Percentiles rank a stretch among this genome's conserved stretches.
phyloP scores from a whole-genome alignment of 2,797 vertebrate genomes.

The Sebastes miniatus region DNA sequence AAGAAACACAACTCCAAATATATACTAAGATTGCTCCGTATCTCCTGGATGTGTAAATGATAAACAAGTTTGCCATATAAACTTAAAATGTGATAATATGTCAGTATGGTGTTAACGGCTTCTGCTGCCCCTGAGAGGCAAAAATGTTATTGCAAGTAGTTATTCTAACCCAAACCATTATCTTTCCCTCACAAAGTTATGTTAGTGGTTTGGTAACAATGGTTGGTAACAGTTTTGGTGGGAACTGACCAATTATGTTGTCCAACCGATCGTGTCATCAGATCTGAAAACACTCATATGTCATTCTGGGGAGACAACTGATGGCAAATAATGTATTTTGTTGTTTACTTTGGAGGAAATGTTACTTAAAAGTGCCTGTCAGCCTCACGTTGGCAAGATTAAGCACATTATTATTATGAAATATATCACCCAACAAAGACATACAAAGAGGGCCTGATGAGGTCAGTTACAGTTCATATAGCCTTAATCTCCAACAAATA shows the following conservation, averaged over 20 bases:
- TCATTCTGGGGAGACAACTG: background rate
- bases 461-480: background rate
- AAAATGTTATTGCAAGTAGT: background rate
- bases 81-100: background rate
- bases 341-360: background rate
- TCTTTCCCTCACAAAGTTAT: too few relatives aligned
- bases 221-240: background rate
- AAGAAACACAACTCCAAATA: background rate
- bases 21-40: background rate
- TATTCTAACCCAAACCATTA: background rate
- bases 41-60: background rate
- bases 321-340: background rate
- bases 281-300: too few relatives aligned
- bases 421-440: background rate
- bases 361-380: background rate
- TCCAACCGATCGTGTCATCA: background rate
- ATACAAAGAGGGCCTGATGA: conserved; percentile 7
- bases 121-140: background rate
- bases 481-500: conserved; percentile 21
- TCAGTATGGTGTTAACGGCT: background rate
- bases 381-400: background rate
- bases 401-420: background rate
- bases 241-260: background rate
- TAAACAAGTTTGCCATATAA: too few relatives aligned
- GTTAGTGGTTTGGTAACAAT: too few relatives aligned